These are phyloP conservation scores for Xestia xanthographa DNA, from an alignment of 2,888 invertebrate genomes.

Conservation along the genomic window DNA sequence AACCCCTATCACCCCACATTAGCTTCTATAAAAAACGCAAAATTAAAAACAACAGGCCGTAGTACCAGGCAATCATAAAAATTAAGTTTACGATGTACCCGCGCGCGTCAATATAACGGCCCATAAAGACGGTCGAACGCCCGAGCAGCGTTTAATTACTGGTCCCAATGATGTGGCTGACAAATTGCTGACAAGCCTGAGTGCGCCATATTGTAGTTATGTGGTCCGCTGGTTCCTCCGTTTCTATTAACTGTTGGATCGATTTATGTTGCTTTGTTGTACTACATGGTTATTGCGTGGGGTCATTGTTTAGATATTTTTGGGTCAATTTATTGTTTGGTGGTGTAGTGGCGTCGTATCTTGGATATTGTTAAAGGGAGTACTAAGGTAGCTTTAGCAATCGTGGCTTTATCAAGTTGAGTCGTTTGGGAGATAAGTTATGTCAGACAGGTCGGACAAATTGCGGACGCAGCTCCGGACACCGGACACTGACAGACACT, in stretches of 20 bases:
- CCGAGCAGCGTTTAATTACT: constrained; percentile 77
- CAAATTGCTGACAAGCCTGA: constrained; percentile 77
- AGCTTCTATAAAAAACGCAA: constrained; percentile 4
- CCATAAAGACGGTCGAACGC: constrained; percentile 68
- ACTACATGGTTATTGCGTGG: constrained; percentile 20
- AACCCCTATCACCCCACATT: constrained; percentile 11
- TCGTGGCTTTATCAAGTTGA: not conserved
- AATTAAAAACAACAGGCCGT: constrained; percentile 14
- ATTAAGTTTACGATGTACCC: constrained; percentile 66
- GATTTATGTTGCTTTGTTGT: constrained; percentile 59
- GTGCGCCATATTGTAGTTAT: constrained; percentile 61
- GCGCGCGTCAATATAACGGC: constrained; percentile 59
- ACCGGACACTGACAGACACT: no score
- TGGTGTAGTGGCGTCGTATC: not conserved
- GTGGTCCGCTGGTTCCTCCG: constrained; percentile 47
- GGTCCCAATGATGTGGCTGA: constrained; percentile 77
- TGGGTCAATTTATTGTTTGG: constrained; percentile 27
- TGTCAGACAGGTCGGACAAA: no score
- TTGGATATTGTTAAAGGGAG: not conserved
- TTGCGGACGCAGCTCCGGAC: no score
- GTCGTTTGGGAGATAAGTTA: no score
- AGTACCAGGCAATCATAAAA: constrained; percentile 64
- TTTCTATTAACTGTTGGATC: constrained; percentile 60
- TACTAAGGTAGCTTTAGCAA: not conserved
- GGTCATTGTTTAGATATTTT: constrained; percentile 35